Percentiles rank a stretch among this genome's conserved stretches.
phyloP scores from a whole-genome alignment of 1,140 invertebrate species.

The Lineus longissimus region DNA sequence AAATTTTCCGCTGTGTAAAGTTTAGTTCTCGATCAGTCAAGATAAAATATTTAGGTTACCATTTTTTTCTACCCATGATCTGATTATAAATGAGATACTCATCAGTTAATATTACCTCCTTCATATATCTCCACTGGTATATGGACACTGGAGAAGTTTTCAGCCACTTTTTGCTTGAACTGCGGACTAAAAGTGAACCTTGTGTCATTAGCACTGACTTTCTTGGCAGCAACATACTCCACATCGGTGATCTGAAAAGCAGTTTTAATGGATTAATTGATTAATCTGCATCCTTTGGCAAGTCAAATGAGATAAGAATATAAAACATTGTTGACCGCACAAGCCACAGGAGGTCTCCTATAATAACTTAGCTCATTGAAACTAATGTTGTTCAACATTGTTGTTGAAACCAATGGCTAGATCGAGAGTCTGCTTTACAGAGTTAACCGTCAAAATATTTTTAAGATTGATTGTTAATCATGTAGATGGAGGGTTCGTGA shows the following conservation, averaged over 20 bases:
- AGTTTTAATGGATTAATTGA: neutral
- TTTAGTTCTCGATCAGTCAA: no score
- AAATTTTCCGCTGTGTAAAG: no score
- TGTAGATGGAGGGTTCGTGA: no score
- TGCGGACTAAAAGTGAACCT: constrained; percentile 24
- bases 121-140: constrained; percentile 52
- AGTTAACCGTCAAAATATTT: no score
- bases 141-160: constrained; percentile 41
- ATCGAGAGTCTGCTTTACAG: no score
- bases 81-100: no score
- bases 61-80: no score
- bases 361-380: neutral
- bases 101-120: no score
- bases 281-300: neutral
- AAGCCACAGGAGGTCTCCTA: neutral
- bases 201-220: constrained; percentile 13
- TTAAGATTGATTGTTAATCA: no score
- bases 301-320: neutral
- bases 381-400: no score
- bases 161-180: constrained; percentile 38
- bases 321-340: neutral
- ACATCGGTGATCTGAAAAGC: constrained; percentile 31
- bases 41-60: no score
- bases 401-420: no score
- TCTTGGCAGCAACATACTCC: constrained; percentile 31